Evolutionary conservation across 2,797 vertebrate species (phyloP), one percentile per base, ranked within the genome.

Genomic region (Diglossa cyanea): DNA sequence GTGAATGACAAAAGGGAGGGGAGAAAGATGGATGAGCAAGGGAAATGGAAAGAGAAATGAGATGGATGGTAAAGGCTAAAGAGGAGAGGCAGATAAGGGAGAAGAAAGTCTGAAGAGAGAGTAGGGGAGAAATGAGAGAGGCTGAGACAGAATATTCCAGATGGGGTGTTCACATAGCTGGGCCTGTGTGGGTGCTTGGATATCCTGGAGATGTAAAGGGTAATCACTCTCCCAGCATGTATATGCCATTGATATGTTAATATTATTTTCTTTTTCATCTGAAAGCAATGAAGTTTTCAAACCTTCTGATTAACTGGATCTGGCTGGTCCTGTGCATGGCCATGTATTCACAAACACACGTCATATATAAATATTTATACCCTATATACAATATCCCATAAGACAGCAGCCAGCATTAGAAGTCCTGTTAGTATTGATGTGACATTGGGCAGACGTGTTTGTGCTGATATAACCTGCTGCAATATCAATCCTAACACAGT

Each of bases 211-310:
- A 97, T 91, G 95, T 95, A 77, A 88, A 84, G 90, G 86, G 96
- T 93, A 97, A 98, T 98, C 98, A 97, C 91, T 95, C 90, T 97
- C 98, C 63, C 98, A 98, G 98, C 97, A 95, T 96, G 97, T 82
- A 95, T n/a, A 85, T 93, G 88, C 95, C 91, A 97, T 96, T 98
- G 98, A 98, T 97, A 98, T 97, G 98, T 97, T 98, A 98, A 98
- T 98, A 97, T 82, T 20, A 94, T 97, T 97, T 95, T 93, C 94
- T 96, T 96, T 97, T 98, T 98, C 94, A 96, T 97, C 96, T 96
- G 93, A 92, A 97, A 97, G 97, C 93, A 97, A 96, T 93, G 97
- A 98, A 98, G 97, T 98, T 98, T 97, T 96, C 97, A 97, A 97
- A 97, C 94, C 88, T 90, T 57, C 96, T 95, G 96, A 97, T 97